Evolutionary conservation across 2,797 vertebrate species (phyloP).

Genomic region (Taenioides sp.): DNA sequence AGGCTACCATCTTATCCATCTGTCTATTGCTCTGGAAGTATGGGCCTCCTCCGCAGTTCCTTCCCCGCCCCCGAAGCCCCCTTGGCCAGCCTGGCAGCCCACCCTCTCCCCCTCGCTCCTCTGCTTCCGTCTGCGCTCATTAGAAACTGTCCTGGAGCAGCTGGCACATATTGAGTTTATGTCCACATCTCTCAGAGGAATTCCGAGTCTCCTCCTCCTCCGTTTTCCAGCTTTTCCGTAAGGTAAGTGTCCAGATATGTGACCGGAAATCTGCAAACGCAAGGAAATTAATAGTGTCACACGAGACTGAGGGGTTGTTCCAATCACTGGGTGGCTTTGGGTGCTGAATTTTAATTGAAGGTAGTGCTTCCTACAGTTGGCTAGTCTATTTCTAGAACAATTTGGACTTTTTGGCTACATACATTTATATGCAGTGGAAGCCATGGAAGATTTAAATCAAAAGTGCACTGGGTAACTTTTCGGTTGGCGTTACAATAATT

Average conservation of each 20-base stretch:
- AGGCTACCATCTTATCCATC: conserved; percentile 22
- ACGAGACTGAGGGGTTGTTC: conserved; percentile 1
- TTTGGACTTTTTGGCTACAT: conserved; percentile 2
- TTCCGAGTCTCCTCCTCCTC: conserved; percentile 20
- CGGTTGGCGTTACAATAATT: too few relatives aligned
- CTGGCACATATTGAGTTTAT: conserved; percentile 45
- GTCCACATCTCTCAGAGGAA: conserved; percentile 31
- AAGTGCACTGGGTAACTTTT: background rate
- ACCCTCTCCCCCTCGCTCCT: conserved; percentile 10
- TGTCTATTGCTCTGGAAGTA: conserved; percentile 23
- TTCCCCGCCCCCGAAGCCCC: conserved; percentile 4
- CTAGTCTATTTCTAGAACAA: conserved; percentile 12
- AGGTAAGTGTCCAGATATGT: background rate
- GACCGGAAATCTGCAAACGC: background rate
- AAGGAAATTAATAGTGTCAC: background rate
- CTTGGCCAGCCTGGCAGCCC: conserved; percentile 12
- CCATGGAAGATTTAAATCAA: background rate
- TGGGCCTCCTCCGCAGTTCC: conserved; percentile 10
- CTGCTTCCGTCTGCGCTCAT: conserved; percentile 45
- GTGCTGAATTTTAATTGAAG: conserved; percentile 14
- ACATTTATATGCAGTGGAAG: background rate
- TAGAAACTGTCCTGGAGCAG: conserved; percentile 45
- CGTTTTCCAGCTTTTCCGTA: background rate
- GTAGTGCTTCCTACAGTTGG: conserved; percentile 6
- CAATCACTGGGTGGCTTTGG: background rate